phyloP scores from a whole-genome alignment of 2,113 vertebrate species.

The Heteronetta atricapilla region DNA sequence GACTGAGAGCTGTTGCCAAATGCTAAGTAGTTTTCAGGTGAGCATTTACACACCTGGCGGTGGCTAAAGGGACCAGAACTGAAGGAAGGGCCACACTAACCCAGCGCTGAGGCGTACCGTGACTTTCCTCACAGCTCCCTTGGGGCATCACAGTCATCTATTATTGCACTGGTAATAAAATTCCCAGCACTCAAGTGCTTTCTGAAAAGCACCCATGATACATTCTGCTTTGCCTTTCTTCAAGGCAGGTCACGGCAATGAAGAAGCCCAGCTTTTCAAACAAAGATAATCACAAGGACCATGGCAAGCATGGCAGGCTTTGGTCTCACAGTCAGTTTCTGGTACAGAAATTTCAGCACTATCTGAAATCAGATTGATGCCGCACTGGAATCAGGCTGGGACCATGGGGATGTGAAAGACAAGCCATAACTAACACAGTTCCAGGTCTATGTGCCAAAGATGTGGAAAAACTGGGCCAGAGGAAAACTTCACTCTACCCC shows the following conservation, averaged over 20 bases:
- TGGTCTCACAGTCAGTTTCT: neutral
- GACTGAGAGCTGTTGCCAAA: neutral
- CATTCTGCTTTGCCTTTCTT: neutral
- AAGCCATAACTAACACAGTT: neutral
- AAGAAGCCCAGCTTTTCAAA: neutral
- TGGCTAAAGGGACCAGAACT: neutral
- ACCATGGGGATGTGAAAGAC: neutral
- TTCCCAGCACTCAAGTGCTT: neutral
- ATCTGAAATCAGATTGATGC: neutral
- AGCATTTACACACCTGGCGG: neutral
- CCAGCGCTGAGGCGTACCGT: neutral
- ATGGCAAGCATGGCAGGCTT: neutral
- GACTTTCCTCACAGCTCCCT: neutral
- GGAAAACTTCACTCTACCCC: neutral
- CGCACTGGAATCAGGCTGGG: neutral
- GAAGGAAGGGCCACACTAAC: neutral
- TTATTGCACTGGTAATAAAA: neutral
- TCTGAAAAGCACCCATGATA: neutral
- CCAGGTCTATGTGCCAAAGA: neutral
- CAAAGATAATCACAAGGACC: neutral
- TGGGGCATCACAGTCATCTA: fast-evolving
- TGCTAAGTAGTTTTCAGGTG: neutral
- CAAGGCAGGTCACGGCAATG: neutral
- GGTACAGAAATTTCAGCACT: neutral
- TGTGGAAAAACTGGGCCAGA: neutral